Evolutionary conservation across 92 coral and sea anemone genomes (phyloP), one percentile per base, ranked within the genome.

Genomic region (Zoanthus gigantus): DNA sequence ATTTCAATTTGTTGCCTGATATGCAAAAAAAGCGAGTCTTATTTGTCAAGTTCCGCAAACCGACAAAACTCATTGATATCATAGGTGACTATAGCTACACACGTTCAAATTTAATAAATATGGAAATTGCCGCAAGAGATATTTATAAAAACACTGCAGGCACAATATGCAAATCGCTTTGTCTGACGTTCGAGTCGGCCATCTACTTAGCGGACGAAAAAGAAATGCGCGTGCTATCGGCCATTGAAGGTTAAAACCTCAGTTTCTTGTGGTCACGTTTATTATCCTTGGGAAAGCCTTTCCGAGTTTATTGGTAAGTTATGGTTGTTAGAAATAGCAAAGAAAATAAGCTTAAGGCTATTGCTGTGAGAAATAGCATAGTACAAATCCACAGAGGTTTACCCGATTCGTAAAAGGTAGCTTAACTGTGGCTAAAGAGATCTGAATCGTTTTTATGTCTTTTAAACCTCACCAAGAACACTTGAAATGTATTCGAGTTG

Each of bases 101-200:
- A 11, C 56, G 56, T 76, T 61, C 16, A 9, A 61, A 28, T 61
- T 48, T 37, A 58, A 42, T 66, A 77, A 77, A 65, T 81, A 81
- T 81, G 85, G 85, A 81, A 81, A 81, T 81, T 48, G 85, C 13
- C 9, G 60, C 32, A 54, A 77, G 71, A 50, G 13, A 50, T 42
- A 52, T 66, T 71, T 63, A 63, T 68, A 16, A 69, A 30, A 69
- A 66, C 60, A 67, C 13, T 34, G 53, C 54, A 23, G 54, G 85
- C 57, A 30, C 61, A 81, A 81, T 66, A 81, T 81, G 85, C 85
- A 81, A 81, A 81, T 81, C 28, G 52, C 46, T 63, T 81, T 81
- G 85, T 66, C 85, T 81, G 75, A 45, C 44, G 47, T 60, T 14
- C 46, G 74, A 81, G 85, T 69, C 29, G 75, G 14, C 50, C 11